A percentile compares a stretch with the other conserved stretches of the same genome.
Conservation (phyloP, 2,113 vertebrate species). For the Rhodinocichla rosea region DNA sequence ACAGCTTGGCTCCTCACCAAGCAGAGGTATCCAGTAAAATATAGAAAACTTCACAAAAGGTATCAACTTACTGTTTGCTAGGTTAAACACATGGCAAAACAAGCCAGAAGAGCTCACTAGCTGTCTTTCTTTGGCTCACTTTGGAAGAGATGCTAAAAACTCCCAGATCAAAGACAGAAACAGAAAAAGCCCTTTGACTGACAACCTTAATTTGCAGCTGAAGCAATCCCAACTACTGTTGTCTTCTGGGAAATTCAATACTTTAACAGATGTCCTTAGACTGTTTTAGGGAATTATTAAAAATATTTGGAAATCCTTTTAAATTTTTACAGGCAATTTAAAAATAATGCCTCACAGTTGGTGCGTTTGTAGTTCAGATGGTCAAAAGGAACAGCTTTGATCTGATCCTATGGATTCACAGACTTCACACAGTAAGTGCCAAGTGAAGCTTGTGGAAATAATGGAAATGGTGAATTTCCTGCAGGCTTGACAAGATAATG, state of each 20-base stretch:
- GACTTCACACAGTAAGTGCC: neutral
- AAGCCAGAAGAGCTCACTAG: neutral
- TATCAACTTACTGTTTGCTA: neutral
- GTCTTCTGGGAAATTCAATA: neutral
- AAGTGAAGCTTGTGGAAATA: neutral
- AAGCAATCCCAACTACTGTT: neutral
- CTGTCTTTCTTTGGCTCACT: neutral
- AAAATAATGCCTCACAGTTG: neutral
- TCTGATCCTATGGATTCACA: neutral
- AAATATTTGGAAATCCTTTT: neutral
- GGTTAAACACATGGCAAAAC: conserved; percentile 25
- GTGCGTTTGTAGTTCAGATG: neutral
- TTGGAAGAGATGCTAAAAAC: neutral
- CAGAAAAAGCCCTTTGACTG: neutral
- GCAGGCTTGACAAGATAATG: neutral
- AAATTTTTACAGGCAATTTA: neutral
- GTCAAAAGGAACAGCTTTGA: neutral
- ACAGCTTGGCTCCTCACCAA: neutral
- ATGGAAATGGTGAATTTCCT: neutral
- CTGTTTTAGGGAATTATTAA: neutral
- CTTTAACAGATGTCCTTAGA: conserved; percentile 15
- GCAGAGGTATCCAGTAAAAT: neutral
- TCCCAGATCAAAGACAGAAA: neutral
- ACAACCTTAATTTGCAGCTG: conserved; percentile 14
- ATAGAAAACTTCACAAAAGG: neutral